These are phyloP conservation scores for Amphipyra tragopoginis DNA, from an alignment of 2,888 invertebrate species.

Conservation along the genomic window DNA sequence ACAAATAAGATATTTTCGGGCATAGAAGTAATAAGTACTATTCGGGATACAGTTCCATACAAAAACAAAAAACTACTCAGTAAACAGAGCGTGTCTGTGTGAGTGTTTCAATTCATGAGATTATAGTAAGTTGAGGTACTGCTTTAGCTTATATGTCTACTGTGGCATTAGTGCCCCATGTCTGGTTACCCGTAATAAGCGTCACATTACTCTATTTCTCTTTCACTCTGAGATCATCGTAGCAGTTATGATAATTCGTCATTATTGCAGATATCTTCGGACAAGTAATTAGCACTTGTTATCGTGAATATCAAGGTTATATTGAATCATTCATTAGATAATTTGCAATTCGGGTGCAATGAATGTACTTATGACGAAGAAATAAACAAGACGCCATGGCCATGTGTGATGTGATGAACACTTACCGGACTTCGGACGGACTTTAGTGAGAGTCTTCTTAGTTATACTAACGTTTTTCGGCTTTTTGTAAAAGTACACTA, in stretches of 20 bases:
- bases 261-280: constrained; percentile 33
- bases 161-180: no score
- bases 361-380: constrained; percentile 34
- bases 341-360: constrained; percentile 41
- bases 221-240: constrained; percentile 27
- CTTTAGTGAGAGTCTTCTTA: not conserved
- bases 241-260: constrained; percentile 35
- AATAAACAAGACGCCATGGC: constrained; percentile 33
- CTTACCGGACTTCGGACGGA: not conserved
- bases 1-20: no score
- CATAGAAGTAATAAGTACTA: no score
- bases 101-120: no score
- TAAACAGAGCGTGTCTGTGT: no score
- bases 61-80: no score
- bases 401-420: not conserved
- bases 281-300: constrained; percentile 52
- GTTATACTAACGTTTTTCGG: no score
- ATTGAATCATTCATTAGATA: constrained; percentile 59
- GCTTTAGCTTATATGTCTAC: no score
- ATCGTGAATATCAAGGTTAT: constrained; percentile 49
- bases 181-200: no score
- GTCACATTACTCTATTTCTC: not conserved
- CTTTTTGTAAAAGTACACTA: no score
- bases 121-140: no score
- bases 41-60: no score